These are phyloP conservation scores for Drosophila conformis DNA, from an alignment of 2,888 invertebrate species.

Conservation along the genomic window DNA sequence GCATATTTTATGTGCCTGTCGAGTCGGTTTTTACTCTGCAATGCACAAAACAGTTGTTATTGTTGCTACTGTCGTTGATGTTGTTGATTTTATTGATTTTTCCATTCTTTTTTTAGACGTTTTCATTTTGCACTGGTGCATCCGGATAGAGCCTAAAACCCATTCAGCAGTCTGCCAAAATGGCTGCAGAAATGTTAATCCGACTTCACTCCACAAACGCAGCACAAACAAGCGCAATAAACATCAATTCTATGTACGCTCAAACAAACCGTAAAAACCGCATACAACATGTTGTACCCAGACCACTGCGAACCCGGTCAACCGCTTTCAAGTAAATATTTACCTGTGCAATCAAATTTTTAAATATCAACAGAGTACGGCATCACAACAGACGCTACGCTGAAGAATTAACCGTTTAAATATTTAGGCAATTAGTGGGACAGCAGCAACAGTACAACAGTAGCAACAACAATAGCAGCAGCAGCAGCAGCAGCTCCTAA, in stretches of 20 bases:
- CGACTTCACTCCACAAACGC: constrained; percentile 35
- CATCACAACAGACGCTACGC: constrained; percentile 25
- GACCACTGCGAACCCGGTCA: not conserved
- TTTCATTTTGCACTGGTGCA: constrained; percentile 38
- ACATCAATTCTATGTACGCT: constrained; percentile 43
- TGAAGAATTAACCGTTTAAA: constrained; percentile 70
- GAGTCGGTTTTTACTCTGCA: constrained; percentile 53
- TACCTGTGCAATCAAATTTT: constrained; percentile 75
- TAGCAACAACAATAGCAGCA: constrained; percentile 16
- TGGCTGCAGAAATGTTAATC: constrained; percentile 62
- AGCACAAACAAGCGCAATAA: constrained; percentile 49
- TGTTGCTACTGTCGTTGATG: constrained; percentile 16
- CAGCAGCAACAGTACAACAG: constrained; percentile 6
- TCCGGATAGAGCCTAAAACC: constrained; percentile 63
- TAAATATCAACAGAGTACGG: constrained; percentile 57
- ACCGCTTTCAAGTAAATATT: constrained; percentile 55
- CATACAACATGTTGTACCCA: constrained; percentile 52
- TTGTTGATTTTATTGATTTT: constrained; percentile 74
- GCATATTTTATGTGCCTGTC: constrained; percentile 71
- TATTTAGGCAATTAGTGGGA: constrained; percentile 76
- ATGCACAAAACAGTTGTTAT: constrained; percentile 53
- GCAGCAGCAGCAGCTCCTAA: constrained; percentile 10
- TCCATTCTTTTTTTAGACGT: constrained; percentile 16
- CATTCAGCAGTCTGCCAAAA: constrained; percentile 51
- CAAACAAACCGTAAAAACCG: constrained; percentile 75